These are phyloP conservation scores for Eucidaris tribuloides DNA, from an alignment of 35 echinoderm and acorn worm genomes.

Conservation along the genomic window DNA sequence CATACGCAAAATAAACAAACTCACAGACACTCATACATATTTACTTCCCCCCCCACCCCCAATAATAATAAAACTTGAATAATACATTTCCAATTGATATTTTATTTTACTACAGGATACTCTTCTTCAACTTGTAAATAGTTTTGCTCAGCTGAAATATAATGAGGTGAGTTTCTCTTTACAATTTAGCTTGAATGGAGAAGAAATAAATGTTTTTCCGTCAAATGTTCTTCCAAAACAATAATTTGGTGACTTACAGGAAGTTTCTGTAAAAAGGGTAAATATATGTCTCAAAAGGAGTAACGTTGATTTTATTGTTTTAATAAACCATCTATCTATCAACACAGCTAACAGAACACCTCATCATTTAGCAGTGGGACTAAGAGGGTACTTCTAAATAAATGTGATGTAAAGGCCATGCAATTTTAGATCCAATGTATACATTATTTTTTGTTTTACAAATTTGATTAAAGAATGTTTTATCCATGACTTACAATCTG, in stretches of 20 bases:
- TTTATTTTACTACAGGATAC: constrained; percentile 54
- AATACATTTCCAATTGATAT: background rate
- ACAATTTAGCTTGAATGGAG: background rate
- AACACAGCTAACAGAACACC: background rate
- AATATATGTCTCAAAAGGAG: background rate
- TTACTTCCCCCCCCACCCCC: background rate
- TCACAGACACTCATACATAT: no score
- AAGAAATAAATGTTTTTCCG: background rate
- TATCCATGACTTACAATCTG: background rate
- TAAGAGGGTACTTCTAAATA: no score
- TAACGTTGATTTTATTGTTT: background rate
- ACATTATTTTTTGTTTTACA: no score
- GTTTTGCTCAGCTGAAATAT: constrained; percentile 73
- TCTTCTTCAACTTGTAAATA: constrained; percentile 72
- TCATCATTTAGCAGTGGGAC: no score
- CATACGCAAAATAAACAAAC: no score
- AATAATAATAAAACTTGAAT: background rate
- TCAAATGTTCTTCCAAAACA: background rate
- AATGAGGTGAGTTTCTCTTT: constrained; percentile 66
- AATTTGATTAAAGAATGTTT: no score
- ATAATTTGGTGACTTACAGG: background rate
- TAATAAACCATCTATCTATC: background rate
- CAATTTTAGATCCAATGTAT: no score
- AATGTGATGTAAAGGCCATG: no score
- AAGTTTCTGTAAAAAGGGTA: background rate